phyloP scores from a whole-genome alignment of 2,888 invertebrate species.

The Stenodema calcarata region DNA sequence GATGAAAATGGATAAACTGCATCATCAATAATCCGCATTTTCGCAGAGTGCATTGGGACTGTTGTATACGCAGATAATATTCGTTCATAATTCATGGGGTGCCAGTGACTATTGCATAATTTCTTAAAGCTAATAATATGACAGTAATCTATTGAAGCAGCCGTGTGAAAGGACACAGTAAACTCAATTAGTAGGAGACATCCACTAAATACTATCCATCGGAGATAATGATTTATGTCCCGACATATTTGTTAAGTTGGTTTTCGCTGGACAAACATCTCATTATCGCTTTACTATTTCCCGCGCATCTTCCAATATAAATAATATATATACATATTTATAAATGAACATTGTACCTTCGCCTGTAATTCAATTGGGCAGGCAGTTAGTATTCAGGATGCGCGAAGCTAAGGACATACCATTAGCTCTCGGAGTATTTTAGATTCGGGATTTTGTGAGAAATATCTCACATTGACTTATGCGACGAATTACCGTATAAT shows the following conservation, averaged over 20 bases:
- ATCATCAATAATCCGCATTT: too few relatives aligned
- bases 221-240: neutral
- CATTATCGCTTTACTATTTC: neutral
- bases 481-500: too few relatives aligned
- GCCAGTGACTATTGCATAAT: neutral
- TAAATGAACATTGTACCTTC: neutral
- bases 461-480: too few relatives aligned
- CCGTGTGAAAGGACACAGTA: neutral
- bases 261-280: neutral
- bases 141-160: neutral
- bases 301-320: neutral
- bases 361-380: neutral
- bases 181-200: neutral
- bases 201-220: neutral
- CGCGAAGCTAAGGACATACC: too few relatives aligned
- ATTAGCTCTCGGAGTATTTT: too few relatives aligned
- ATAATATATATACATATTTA: too few relatives aligned
- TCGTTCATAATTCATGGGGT: neutral
- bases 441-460: too few relatives aligned
- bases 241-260: neutral
- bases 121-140: neutral
- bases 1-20: too few relatives aligned
- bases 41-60: too few relatives aligned
- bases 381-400: neutral
- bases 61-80: too few relatives aligned